Conservation (phyloP, 1,140 invertebrate species). For the Trinorchestia longiramus region DNA sequence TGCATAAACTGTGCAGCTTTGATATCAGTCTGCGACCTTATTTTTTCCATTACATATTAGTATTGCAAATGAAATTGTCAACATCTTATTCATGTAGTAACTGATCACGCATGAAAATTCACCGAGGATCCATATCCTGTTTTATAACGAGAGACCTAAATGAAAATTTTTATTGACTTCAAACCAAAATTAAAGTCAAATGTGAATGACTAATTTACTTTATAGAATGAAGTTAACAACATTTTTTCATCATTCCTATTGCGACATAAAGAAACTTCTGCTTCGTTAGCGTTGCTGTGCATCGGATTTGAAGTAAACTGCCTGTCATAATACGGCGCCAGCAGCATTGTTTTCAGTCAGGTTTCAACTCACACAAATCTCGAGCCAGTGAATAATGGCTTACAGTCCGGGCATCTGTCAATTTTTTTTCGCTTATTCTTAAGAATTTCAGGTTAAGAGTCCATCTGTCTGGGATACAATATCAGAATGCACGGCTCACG, state of each 20-base stretch:
- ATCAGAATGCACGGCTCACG: background rate
- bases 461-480: background rate
- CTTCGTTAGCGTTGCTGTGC: background rate
- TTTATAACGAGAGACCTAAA: background rate
- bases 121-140: too few relatives aligned
- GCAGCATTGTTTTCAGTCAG: background rate
- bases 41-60: too few relatives aligned
- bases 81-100: too few relatives aligned
- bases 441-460: background rate
- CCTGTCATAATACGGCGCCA: background rate
- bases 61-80: too few relatives aligned
- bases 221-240: too few relatives aligned
- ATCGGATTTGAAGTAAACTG: background rate
- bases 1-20: too few relatives aligned
- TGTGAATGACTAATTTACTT: background rate
- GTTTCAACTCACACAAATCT: background rate
- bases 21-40: too few relatives aligned
- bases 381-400: background rate
- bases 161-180: background rate
- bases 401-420: background rate
- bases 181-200: background rate
- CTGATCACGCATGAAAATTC: too few relatives aligned
- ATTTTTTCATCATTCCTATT: background rate
- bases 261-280: background rate
- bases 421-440: background rate